These are phyloP conservation scores for Nemotelus pantherinus DNA, from an alignment of 2,888 invertebrate species.

Conservation along the genomic window DNA sequence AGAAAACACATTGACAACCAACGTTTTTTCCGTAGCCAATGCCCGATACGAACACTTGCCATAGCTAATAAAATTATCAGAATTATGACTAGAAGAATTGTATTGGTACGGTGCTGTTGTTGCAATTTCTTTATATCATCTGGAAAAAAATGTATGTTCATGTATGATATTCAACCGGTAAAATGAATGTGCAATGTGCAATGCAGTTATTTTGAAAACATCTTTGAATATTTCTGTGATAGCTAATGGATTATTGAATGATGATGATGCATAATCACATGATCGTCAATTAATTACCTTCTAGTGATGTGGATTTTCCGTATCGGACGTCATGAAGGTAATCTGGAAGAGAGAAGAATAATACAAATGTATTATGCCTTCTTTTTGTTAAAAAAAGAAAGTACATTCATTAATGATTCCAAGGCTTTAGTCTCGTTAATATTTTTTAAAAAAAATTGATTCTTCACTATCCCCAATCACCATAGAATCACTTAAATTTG, in stretches of 20 bases:
- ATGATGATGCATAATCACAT: no score
- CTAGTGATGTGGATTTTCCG: constrained; percentile 46
- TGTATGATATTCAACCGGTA: neutral
- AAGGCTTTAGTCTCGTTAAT: no score
- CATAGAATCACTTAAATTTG: no score
- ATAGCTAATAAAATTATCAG: constrained; percentile 23
- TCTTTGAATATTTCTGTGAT: no score
- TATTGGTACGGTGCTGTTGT: constrained; percentile 32
- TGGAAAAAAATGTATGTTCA: constrained; percentile 9
- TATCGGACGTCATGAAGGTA: constrained; percentile 60
- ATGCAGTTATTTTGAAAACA: no score
- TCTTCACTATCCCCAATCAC: no score
- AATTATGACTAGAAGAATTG: constrained; percentile 33
- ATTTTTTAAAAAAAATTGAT: no score
- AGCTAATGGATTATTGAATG: no score
- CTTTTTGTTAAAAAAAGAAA: no score
- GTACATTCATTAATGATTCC: no score
- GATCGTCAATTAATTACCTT: constrained; percentile 26
- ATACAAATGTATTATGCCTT: no score
- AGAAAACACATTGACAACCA: constrained; percentile 27
- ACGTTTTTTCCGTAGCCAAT: constrained; percentile 31
- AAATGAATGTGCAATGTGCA: neutral
- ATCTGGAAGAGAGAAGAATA: constrained; percentile 56
- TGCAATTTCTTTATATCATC: constrained; percentile 34
- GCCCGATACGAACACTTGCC: neutral